phyloP scores from a whole-genome alignment of 2,113 vertebrate species.

The Podilymbus podiceps region DNA sequence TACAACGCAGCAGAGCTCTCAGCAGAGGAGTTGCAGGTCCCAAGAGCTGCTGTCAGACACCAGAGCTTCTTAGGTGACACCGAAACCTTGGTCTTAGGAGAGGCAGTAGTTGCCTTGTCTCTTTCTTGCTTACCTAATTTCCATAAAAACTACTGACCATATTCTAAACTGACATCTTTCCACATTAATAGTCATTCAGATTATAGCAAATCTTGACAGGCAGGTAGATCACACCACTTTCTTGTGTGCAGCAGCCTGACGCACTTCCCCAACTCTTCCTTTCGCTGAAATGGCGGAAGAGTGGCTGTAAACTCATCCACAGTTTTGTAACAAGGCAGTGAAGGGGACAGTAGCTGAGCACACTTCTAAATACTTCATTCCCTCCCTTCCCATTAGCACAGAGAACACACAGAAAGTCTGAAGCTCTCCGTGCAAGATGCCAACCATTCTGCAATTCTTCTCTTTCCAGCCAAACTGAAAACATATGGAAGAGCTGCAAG shows the following conservation, averaged over 20 bases:
- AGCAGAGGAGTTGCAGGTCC: background rate
- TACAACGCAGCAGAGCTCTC: background rate
- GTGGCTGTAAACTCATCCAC: background rate
- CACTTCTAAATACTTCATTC: background rate
- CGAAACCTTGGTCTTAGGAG: background rate
- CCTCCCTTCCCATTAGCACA: background rate
- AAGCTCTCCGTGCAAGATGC: background rate
- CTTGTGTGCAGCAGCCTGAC: background rate
- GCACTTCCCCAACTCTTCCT: background rate
- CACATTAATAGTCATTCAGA: background rate
- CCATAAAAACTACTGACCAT: background rate
- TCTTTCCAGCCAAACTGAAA: background rate
- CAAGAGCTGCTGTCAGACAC: background rate
- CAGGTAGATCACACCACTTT: background rate
- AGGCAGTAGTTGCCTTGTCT: background rate
- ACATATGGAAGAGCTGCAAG: background rate
- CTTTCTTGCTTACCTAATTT: background rate
- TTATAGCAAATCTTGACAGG: background rate
- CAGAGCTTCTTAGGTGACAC: background rate
- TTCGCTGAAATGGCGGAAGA: accelerated
- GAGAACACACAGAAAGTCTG: background rate
- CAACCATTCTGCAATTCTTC: background rate
- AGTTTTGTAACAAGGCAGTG: background rate
- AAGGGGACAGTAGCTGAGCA: background rate
- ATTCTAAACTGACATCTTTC: background rate